Evolutionary conservation across 1,140 invertebrate genomes (phyloP), one percentile per base, ranked within the genome.

Genomic region (Hylyphantes graminicola): DNA sequence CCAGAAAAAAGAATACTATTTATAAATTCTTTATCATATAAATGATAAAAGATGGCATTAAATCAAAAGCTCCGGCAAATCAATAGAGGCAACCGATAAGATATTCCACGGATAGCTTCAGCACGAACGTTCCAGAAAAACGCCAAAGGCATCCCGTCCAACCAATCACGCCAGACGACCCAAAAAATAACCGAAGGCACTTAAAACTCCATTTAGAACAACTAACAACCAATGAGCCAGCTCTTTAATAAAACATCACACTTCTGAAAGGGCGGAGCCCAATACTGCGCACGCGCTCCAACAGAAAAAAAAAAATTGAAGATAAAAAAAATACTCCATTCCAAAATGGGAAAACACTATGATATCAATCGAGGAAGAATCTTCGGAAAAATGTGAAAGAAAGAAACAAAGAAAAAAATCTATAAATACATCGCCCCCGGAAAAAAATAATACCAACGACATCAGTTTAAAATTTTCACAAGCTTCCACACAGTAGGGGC

Each of bases 391-490:
- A 19, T 12, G 15, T 9, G 17, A 50, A 55, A n/a, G 35, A 55
- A 67, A 68, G 48, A 77, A 48, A 68, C 35, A 50, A 63, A 9
- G 51, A 6, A 76, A 76, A 63, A 48, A 70, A 70, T 50, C 21
- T 10, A 48, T 35, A 59, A 59, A n/a, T n/a, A n/a, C 57, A 17
- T 70, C 15, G 51, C 67, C 7, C 57, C n/a, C 35, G n/a, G 35
- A 35, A 35, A 35, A 35, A 35, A 35, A 35, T 35, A 35, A 35
- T 35, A 35, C 35, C 35, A 35, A 7, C 48, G 55, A 48, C 64
- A 80, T 48, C 67, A 83, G 80, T 83, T 83, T 83, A 83, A 83
- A 83, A 83, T 83, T 83, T 83, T 83, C 80, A 59, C 50, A 50
- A 68, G 15, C 53, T 59, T 51, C 53, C 12, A 13, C 13, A 59